Conservation (phyloP, 2,888 invertebrate species). For the Cantharis rustica region DNA sequence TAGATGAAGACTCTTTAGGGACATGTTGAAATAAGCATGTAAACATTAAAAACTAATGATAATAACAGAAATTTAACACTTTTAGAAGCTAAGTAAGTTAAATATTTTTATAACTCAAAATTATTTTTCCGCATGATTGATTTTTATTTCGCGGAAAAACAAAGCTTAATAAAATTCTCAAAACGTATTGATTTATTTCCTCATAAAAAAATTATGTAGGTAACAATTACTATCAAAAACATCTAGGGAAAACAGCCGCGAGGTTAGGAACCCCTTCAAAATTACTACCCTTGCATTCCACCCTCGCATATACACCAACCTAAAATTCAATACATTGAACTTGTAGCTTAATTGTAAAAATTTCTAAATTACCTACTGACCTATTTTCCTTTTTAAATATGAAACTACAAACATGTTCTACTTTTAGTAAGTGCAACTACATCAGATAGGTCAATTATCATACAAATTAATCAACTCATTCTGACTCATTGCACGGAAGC, state of each 20-base stretch:
- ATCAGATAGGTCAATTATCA: not conserved
- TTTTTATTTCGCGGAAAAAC: not conserved
- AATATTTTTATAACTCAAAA: not conserved
- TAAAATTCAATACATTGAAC: not conserved
- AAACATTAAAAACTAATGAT: slow-evolving; percentile 41
- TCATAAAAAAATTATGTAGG: not conserved
- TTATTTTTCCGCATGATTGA: not conserved
- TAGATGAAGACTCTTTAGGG: slow-evolving; percentile 38
- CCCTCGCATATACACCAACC: not conserved
- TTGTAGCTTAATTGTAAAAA: not conserved
- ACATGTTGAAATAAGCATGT: slow-evolving; percentile 40
- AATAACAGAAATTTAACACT: slow-evolving; percentile 7
- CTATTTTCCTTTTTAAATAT: not conserved
- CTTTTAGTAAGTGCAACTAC: not conserved
- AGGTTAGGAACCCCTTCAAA: not conserved
- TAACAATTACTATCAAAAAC: not conserved
- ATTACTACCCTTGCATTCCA: not conserved
- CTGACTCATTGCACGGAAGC: not conserved
- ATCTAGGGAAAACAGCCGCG: not conserved
- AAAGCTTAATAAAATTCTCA: not conserved
- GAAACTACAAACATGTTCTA: not conserved
- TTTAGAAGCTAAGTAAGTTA: not conserved
- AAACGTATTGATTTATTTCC: not conserved
- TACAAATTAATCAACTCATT: not conserved
- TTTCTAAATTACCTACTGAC: not conserved